A percentile compares a stretch with the other conserved stretches of the same genome.
phyloP scores from a whole-genome alignment of 2,113 vertebrate genomes.

The Ramphastos sulfuratus region DNA sequence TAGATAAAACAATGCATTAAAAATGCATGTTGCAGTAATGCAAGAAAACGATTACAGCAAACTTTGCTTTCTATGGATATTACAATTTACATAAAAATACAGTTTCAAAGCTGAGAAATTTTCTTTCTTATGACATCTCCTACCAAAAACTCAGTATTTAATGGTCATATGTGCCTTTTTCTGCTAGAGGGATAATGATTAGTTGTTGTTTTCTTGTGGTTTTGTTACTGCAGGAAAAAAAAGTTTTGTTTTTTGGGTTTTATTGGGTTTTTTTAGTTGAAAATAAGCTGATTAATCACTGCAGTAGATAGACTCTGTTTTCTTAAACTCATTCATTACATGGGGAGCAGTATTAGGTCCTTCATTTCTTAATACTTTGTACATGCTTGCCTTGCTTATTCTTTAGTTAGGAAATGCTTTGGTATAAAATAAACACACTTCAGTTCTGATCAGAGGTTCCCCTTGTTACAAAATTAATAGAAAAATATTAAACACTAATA shows the following conservation, averaged over 20 bases:
- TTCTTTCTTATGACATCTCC: not conserved
- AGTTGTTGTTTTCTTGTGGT: not conserved
- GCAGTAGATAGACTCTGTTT: not conserved
- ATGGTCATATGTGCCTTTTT: not conserved
- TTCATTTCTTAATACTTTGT: not conserved
- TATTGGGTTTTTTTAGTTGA: not conserved
- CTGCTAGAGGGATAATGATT: not conserved
- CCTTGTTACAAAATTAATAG: too few relatives aligned
- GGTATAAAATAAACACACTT: not conserved
- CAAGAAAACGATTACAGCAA: not conserved
- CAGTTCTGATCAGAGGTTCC: not conserved
- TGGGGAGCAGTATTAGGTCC: not conserved
- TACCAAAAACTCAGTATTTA: not conserved
- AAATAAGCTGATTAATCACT: slow-evolving; percentile 16
- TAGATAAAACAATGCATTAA: not conserved
- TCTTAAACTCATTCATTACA: slow-evolving; percentile 2
- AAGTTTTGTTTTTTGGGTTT: not conserved
- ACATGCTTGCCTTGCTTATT: not conserved
- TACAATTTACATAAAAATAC: not conserved
- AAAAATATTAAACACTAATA: too few relatives aligned
- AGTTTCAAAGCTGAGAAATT: not conserved
- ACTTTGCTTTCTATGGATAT: not conserved
- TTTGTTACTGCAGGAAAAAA: not conserved
- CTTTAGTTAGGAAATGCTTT: not conserved
- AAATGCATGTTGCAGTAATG: not conserved